Evolutionary conservation across 2,888 invertebrate genomes (phyloP), one percentile per base, ranked within the genome.

Genomic region (Galerucella pusilla): DNA sequence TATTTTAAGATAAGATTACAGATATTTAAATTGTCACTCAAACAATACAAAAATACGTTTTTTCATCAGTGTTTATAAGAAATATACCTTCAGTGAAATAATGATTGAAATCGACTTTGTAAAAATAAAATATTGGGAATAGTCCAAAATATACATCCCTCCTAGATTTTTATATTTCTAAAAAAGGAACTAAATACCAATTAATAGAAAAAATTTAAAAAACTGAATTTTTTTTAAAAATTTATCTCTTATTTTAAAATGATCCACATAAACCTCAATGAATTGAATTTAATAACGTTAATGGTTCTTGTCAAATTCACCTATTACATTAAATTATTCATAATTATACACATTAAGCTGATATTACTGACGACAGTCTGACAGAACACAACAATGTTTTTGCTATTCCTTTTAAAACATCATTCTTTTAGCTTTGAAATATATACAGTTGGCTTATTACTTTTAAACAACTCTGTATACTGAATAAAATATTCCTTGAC

Each of bases 1-100:
- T 54, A 54, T 14, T 54, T 54, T 57, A 20, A 16, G 57, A 57
- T 57, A 57, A 57, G 57, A 57, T 57, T 57, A 57, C 9, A 57
- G n/a, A 10, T 9, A 2, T 10, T 16, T 16, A 57, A 57, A 42
- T 42, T 42, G 35, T 42, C 35, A 42, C 7, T 42, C 54, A 54
- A 54, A 54, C 16, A 20, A 57, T 7, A 20, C 6, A 20, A 57
- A 20, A 20, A 54, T n/a, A 9, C 4, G n/a, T 5, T 54, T n/a
- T 54, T 6, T 16, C n/a, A 54, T 54, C 54, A 4, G 16, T n/a
- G 54, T 28, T 28, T 28, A 28, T 28, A 28, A 6, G 6, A 54
- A 54, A 54, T 54, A 54, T 16, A 20, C 20, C 20, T 20, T 20
- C 20, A 20, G 20, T 20, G 20, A 20, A 20, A 20, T 20, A 20